Base-by-base conservation (phyloP, 2,888 invertebrate genomes). In the Lacanobia oleracea region DNA sequence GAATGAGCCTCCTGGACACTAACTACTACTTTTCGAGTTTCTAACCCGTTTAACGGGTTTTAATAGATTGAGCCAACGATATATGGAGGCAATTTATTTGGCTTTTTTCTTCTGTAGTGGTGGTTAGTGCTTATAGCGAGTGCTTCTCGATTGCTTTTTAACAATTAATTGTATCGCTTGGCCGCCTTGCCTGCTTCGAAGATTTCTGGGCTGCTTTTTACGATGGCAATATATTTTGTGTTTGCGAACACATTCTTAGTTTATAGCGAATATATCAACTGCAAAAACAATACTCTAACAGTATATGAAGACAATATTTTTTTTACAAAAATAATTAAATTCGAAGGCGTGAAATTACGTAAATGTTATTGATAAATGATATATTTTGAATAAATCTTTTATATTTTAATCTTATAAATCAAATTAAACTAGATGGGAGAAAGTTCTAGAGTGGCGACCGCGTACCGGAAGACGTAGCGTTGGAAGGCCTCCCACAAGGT, bases 11-110 rank as follows among this genome's bases (percentile, higher is more conserved):
- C 83, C 69, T 86, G 89, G 90, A 92, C 91, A 91, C 90, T 93
- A 94, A 94, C 92, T 93, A 92, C 91, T 92, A 88, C 90, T 93
- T 92, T 90, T 88, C 88, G 90, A 91, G 89, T 89, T 91, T 89
- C 91, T 91, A 92, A 93, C 92, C 91, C 90, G 91, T 91, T 93
- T 90, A 93, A 90, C 90, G 88, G 90, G 90, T 90, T 93, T 92
- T 91, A 92, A 93, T 93, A 93, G 93, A 93, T 93, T 91, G 88
- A 84, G 82, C 84, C 80, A 81, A 84, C 88, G 90, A 92, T 91
- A 90, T 92, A 91, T 90, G 77, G 87, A 78, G 79, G 83, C 86
- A 88, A 89, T 91, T 91, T 90, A 91, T 89, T 88, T 86, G 74
- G 86, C 79, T 77, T 84, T 83, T 86, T 86, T 72, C 72, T 66